phyloP scores from a whole-genome alignment of 2,113 vertebrate genomes.

The Bambusicola thoracicus region DNA sequence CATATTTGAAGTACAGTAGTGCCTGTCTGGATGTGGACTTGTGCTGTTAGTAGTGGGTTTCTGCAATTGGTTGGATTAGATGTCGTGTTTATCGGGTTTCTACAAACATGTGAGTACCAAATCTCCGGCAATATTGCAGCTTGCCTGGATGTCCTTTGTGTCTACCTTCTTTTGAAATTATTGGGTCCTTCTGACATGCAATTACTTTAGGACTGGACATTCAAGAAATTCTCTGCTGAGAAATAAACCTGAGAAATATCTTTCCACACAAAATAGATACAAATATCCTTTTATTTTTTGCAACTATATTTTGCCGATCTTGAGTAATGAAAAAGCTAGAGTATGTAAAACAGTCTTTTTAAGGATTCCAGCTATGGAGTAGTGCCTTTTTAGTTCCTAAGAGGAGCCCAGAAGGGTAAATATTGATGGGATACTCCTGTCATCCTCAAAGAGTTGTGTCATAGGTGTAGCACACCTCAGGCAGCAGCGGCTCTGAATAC shows the following conservation, averaged over 20 bases:
- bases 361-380: not conserved
- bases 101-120: not conserved
- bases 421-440: not conserved
- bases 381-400: not conserved
- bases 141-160: not conserved
- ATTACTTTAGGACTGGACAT: not conserved
- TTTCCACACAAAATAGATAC: not conserved
- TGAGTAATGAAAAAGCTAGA: not conserved
- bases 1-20: not conserved
- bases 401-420: not conserved
- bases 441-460: not conserved
- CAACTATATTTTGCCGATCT: not conserved
- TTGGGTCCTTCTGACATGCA: not conserved
- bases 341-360: not conserved
- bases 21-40: not conserved
- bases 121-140: not conserved
- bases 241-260: not conserved
- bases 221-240: not conserved
- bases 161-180: not conserved
- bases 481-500: not conserved
- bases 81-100: not conserved
- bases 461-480: not conserved
- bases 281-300: not conserved
- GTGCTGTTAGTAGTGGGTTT: not conserved
- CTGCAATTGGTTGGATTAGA: not conserved